A percentile compares a stretch with the other conserved stretches of the same genome.
Conservation (phyloP, 2,888 invertebrate genomes). For the Lapara coniferarum region DNA sequence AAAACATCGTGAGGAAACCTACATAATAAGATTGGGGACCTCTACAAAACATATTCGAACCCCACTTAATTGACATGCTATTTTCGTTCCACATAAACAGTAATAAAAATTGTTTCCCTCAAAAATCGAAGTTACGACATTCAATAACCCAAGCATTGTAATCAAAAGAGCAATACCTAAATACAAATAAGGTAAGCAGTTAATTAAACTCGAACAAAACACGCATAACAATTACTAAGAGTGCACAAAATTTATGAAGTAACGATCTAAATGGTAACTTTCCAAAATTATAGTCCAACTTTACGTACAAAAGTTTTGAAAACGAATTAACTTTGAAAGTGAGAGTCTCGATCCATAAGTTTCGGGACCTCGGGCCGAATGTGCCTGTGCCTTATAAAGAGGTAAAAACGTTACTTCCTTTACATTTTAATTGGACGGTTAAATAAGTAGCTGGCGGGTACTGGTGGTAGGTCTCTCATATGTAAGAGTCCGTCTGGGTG, state of each 20-base stretch:
- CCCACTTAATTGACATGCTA: no score
- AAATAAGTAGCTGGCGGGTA: not conserved
- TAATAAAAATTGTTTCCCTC: no score
- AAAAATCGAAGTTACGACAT: no score
- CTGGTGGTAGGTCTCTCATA: no score
- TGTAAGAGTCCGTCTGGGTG: no score
- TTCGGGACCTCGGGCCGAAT: constrained; percentile 11
- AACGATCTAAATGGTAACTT: constrained; percentile 42
- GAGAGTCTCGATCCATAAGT: constrained; percentile 35
- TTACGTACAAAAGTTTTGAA: constrained; percentile 49
- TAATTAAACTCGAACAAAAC: constrained; percentile 22
- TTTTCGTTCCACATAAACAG: no score
- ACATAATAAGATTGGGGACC: no score
- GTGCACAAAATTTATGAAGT: constrained; percentile 26
- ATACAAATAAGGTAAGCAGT: constrained; percentile 4
- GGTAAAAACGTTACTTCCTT: not conserved
- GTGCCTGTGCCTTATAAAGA: constrained; percentile 15
- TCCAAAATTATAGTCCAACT: constrained; percentile 60
- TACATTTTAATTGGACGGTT: not conserved
- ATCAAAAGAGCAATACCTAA: not conserved
- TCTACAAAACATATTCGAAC: no score
- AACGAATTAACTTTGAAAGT: constrained; percentile 54
- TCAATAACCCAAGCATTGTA: not conserved
- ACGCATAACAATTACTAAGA: constrained; percentile 25
- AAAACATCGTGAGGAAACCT: no score